A percentile compares a stretch with the other conserved stretches of the same genome.
Conservation (phyloP, 1,140 invertebrate genomes). For the Heterodera carotae region DNA sequence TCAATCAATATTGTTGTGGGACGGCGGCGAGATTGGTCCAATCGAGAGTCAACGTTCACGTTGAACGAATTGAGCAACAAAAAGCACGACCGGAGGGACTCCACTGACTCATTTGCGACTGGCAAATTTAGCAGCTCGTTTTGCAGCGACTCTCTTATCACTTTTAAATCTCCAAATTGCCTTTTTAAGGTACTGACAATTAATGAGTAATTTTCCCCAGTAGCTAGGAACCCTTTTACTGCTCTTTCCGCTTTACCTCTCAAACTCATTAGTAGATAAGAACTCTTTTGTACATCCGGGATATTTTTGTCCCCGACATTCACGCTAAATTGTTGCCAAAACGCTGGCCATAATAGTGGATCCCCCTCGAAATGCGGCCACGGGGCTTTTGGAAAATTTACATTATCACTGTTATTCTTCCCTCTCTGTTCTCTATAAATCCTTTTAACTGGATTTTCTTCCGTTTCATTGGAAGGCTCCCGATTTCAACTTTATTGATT, state of each 20-base stretch:
- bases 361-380: neutral
- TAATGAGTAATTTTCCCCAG: neutral
- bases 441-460: neutral
- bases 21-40: too few species aligned
- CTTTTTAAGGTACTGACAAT: neutral
- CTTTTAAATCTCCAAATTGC: neutral
- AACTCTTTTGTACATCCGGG: neutral
- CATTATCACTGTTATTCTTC: neutral
- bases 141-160: neutral
- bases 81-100: neutral
- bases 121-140: neutral
- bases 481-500: neutral
- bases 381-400: neutral
- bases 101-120: neutral
- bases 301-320: neutral
- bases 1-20: too few species aligned
- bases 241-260: neutral
- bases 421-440: neutral
- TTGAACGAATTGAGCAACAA: too few species aligned
- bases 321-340: neutral
- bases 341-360: neutral
- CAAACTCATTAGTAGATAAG: neutral
- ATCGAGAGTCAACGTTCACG: too few species aligned
- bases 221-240: neutral
- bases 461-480: neutral